A percentile compares a stretch with the other conserved stretches of the same genome.
phyloP scores from a whole-genome alignment of 2,888 invertebrate genomes.

The Anticlea derivata region DNA sequence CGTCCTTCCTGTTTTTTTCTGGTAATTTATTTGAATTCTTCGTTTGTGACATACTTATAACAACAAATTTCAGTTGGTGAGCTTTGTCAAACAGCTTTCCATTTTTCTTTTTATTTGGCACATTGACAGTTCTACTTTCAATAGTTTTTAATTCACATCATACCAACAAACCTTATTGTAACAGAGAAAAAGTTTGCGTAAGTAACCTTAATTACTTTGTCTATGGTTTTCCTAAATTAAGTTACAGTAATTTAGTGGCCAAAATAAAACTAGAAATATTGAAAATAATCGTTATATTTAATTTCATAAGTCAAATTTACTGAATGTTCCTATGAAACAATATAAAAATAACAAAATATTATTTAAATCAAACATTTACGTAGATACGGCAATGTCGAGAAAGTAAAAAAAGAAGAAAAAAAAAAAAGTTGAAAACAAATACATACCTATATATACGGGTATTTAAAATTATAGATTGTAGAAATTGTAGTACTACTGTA shows the following conservation, averaged over 20 bases:
- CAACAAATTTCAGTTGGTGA: slow-evolving; percentile 79
- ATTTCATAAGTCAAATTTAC: slow-evolving; percentile 72
- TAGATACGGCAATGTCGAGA: slow-evolving; percentile 13
- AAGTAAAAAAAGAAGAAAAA: slow-evolving; percentile 16
- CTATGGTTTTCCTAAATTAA: slow-evolving; percentile 5
- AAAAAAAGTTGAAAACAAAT: slow-evolving; percentile 7
- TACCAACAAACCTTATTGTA: slow-evolving; percentile 1
- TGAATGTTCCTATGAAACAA: slow-evolving; percentile 58
- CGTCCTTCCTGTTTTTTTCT: slow-evolving; percentile 64
- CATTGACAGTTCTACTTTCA: slow-evolving; percentile 70
- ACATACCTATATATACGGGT: slow-evolving; percentile 12
- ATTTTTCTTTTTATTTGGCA: slow-evolving; percentile 64
- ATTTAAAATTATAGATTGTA: slow-evolving; percentile 40
- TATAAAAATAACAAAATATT: slow-evolving; percentile 64
- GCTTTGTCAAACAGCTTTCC: slow-evolving; percentile 75
- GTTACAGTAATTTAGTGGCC: background rate
- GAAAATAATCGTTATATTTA: slow-evolving; percentile 75
- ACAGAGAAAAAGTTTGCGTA: slow-evolving; percentile 4
- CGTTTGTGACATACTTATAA: slow-evolving; percentile 78
- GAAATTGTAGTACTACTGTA: slow-evolving; percentile 34
- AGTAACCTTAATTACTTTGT: slow-evolving; percentile 8
- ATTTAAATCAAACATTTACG: slow-evolving; percentile 20
- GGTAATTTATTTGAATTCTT: slow-evolving; percentile 73
- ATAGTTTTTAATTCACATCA: slow-evolving; percentile 40
- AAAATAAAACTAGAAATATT: slow-evolving; percentile 48